Conservation (phyloP, 2,888 invertebrate species). For the Troglohyphantes excavatus region DNA sequence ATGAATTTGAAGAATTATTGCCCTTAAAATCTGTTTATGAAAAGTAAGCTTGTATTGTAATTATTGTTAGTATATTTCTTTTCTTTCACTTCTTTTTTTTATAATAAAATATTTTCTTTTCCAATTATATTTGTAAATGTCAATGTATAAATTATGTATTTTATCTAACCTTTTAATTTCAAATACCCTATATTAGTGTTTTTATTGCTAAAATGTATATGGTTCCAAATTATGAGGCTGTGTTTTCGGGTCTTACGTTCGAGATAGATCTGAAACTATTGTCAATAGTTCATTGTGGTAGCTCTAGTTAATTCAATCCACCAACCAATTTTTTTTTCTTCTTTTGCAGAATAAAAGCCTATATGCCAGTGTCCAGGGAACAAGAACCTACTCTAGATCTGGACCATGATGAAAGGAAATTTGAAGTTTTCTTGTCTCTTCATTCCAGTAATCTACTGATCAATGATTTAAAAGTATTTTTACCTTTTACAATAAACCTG, state of each 20-base stretch:
- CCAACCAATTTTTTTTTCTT: not conserved
- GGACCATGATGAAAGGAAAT: slow-evolving; percentile 96
- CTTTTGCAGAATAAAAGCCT: slow-evolving; percentile 84
- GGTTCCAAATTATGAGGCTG: too few relatives aligned
- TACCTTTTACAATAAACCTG: slow-evolving; percentile 98
- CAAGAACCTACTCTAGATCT: slow-evolving; percentile 94
- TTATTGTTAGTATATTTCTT: not conserved
- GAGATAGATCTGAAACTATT: too few relatives aligned
- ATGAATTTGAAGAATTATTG: slow-evolving; percentile 91
- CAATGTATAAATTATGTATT: too few relatives aligned
- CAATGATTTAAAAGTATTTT: slow-evolving; percentile 95
- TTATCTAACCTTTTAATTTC: too few relatives aligned
- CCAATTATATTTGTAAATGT: too few relatives aligned
- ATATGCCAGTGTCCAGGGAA: slow-evolving; percentile 92
- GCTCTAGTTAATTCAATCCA: too few relatives aligned
- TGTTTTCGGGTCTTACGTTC: too few relatives aligned
- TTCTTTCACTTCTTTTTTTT: not conserved
- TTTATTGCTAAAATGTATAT: too few relatives aligned
- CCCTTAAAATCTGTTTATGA: slow-evolving; percentile 95
- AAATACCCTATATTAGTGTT: too few relatives aligned
- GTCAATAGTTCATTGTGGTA: too few relatives aligned
- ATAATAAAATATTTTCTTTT: too few relatives aligned
- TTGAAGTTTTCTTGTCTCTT: slow-evolving; percentile 95
- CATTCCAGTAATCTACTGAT: slow-evolving; percentile 92
- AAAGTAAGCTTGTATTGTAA: slow-evolving; percentile 86